Evolutionary conservation across 1,140 invertebrate genomes (phyloP).

Genomic region (Macrotrachela quadricornifera): DNA sequence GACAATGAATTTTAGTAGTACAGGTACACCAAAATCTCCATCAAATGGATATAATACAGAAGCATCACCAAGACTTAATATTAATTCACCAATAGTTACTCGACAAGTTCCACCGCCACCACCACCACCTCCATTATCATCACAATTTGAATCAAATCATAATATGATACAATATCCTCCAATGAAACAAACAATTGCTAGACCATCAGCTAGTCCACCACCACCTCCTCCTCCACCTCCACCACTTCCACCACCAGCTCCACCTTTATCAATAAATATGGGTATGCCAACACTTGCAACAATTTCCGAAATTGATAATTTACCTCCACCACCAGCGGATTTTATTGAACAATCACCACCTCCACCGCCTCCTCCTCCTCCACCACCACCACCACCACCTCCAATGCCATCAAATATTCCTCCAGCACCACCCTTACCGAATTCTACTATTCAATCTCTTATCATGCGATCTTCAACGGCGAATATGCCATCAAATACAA

Average conservation of each 20-base stretch:
- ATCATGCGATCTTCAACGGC: too few species aligned
- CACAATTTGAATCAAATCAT: neutral
- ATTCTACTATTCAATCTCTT: too few species aligned
- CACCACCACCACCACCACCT: too few species aligned
- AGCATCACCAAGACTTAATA: neutral
- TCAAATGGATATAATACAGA: neutral
- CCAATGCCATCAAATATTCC: too few species aligned
- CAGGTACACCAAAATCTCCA: neutral
- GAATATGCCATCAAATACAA: too few species aligned
- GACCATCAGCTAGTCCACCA: neutral
- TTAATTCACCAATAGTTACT: neutral
- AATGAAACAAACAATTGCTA: neutral
- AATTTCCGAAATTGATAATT: too few species aligned
- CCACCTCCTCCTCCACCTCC: constrained; percentile 2
- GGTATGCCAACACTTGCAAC: too few species aligned
- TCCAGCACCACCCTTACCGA: too few species aligned
- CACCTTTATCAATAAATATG: neutral
- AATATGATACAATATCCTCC: neutral
- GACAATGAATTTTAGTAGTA: neutral
- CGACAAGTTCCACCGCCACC: neutral
- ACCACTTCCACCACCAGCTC: constrained; percentile 1
- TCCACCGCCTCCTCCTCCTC: too few species aligned
- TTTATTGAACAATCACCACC: too few species aligned
- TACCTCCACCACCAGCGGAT: too few species aligned
- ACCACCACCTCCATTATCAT: neutral